These are phyloP conservation scores for Oeneis ivallda DNA, from an alignment of 2,888 invertebrate species.

Conservation along the genomic window DNA sequence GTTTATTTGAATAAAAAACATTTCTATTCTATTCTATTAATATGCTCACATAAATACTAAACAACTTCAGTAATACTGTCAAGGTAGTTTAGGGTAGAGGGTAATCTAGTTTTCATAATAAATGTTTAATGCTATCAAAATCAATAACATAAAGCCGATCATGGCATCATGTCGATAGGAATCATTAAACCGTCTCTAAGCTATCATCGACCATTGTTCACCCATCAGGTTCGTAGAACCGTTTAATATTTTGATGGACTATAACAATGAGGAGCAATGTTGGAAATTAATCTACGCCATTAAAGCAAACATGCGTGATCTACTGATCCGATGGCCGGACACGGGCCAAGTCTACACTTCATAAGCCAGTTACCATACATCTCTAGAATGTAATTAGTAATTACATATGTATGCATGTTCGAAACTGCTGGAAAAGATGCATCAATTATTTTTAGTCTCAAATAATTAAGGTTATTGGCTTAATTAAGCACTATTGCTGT, in stretches of 20 bases:
- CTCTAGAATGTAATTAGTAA: too few species aligned
- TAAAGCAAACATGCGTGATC: slow-evolving; percentile 23
- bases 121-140: slow-evolving; percentile 6
- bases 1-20: too few species aligned
- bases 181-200: slow-evolving; percentile 21
- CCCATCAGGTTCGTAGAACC: slow-evolving; percentile 25
- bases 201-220: slow-evolving; percentile 30
- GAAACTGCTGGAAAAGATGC: too few species aligned
- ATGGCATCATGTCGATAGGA: slow-evolving; percentile 19
- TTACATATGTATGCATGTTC: too few species aligned
- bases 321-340: background rate
- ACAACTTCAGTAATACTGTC: background rate
- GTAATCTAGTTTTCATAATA: background rate
- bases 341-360: too few species aligned
- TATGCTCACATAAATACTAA: too few species aligned
- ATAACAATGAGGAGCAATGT: slow-evolving; percentile 31
- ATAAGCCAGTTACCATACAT: too few species aligned
- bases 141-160: slow-evolving; percentile 11
- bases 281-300: slow-evolving; percentile 31
- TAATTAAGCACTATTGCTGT: too few species aligned
- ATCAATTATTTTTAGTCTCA: too few species aligned
- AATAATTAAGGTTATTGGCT: too few species aligned
- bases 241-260: slow-evolving; percentile 35
- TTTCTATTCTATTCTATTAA: too few species aligned
- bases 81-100: background rate